Evolutionary conservation across 2,113 vertebrate genomes (phyloP), one percentile per base, ranked within the genome.

Genomic region (Asarcornis scutulata): DNA sequence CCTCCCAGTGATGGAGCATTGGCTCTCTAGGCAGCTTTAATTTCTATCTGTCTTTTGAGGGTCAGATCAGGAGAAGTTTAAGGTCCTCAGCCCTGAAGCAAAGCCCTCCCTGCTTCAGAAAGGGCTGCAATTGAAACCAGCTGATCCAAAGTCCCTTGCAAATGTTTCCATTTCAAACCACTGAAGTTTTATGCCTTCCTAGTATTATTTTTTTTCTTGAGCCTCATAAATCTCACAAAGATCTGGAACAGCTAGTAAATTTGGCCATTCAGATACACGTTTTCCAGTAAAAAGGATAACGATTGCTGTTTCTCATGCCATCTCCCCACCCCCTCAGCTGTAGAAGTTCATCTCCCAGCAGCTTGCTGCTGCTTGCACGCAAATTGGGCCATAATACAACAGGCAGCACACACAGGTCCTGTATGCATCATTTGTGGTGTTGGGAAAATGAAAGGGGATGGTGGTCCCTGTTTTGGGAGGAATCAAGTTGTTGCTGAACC

Each of bases 181-280:
- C 96, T 96, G 96, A 96, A 96, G 96, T 97, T 97, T 97, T 97
- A 97, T 91, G 82, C 93, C 92, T 89, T 93, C 78, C 96, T 97
- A 96, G 92, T 97, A 97, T 94, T 95, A 96, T 91, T 95, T 91
- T 95, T 91, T 95, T 97, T 89, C 96, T 96, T 50, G 83, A 96
- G 93, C 85, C 96, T 92, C 95, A 83, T 97, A 97, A 97, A 97
- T 96, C 97, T 95, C 91, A 88, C 95, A 96, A 96, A 97, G 83
- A 92, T 95, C 95, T 97, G 84, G 92, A 97, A 86, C 95, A 97
- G 95, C 96, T 93, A 96, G 95, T 97, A 96, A 97, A 97, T 93
- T 91, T 96, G 88, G 95, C 89, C 80, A 60, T 96, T 97, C 80
- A 92, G 91, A 97, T 92, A 86, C 94, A 93, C 7, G 22, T 88